Evolutionary conservation across 2,113 vertebrate species (phyloP).

Genomic region (Triplophysa siluroides): DNA sequence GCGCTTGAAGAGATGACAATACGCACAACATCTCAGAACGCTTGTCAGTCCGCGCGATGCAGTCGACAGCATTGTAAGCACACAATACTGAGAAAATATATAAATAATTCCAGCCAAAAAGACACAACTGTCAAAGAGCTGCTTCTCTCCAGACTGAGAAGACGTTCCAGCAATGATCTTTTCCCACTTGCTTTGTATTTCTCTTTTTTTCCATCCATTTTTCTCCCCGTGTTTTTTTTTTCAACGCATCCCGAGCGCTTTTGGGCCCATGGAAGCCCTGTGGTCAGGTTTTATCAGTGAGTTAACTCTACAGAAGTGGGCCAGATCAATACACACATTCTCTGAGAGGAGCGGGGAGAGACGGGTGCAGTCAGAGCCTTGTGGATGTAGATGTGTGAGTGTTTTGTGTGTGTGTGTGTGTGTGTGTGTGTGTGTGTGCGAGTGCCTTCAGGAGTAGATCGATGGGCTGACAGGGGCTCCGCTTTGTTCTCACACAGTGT

Average conservation of each 20-base stretch:
- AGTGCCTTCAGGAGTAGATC: constrained; percentile 92
- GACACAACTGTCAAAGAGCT: constrained; percentile 48
- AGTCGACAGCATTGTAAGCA: constrained; percentile 36
- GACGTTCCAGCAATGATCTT: constrained; percentile 43
- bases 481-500: constrained; percentile 93
- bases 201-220: constrained; percentile 26
- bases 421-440: constrained; percentile 18
- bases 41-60: constrained; percentile 32
- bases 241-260: constrained; percentile 66
- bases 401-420: background rate
- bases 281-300: constrained; percentile 84
- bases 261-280: constrained; percentile 75
- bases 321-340: constrained; percentile 93
- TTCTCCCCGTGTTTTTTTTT: constrained; percentile 51
- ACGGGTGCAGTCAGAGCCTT: constrained; percentile 83
- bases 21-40: constrained; percentile 28
- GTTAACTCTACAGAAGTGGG: constrained; percentile 86
- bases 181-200: constrained; percentile 42
- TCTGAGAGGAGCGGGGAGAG: constrained; percentile 78
- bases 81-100: constrained; percentile 43
- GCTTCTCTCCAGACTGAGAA: constrained; percentile 39
- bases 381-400: constrained; percentile 37
- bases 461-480: constrained; percentile 86
- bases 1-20: constrained; percentile 38
- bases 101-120: constrained; percentile 42